phyloP scores from a whole-genome alignment of 1,140 invertebrate species.

The Holotrichia oblita region DNA sequence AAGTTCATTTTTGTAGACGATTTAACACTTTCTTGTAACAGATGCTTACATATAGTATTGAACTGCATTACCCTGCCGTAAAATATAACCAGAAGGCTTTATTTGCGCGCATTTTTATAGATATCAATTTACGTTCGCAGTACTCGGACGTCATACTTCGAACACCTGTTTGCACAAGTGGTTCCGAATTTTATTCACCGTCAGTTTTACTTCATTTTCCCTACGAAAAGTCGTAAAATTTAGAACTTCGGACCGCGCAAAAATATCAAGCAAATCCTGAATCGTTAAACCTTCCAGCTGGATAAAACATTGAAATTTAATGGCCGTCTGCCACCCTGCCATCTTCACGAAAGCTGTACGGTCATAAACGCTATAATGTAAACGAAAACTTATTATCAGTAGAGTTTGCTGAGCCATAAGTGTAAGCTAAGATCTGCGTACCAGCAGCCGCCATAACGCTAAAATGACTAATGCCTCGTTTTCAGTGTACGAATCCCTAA shows the following conservation, averaged over 20 bases:
- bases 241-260: neutral
- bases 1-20: neutral
- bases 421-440: too few relatives aligned
- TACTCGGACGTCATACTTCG: neutral
- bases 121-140: neutral
- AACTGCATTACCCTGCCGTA: neutral
- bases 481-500: too few relatives aligned
- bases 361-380: neutral
- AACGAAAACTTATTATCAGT: neutral
- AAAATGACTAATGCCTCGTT: too few relatives aligned
- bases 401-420: too few relatives aligned
- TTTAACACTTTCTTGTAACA: neutral
- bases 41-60: neutral
- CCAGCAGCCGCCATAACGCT: too few relatives aligned
- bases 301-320: constrained; percentile 14
- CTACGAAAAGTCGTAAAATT: neutral
- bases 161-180: constrained; percentile 13
- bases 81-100: neutral
- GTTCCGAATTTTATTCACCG: neutral
- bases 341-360: neutral
- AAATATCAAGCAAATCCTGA: neutral
- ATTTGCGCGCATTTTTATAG: neutral
- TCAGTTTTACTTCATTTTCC: neutral
- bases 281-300: neutral
- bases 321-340: neutral